Percentiles rank a stretch among this genome's conserved stretches.
These are phyloP conservation scores for Notothenia rossii DNA, from an alignment of 2,113 vertebrate genomes.

Conservation along the genomic window DNA sequence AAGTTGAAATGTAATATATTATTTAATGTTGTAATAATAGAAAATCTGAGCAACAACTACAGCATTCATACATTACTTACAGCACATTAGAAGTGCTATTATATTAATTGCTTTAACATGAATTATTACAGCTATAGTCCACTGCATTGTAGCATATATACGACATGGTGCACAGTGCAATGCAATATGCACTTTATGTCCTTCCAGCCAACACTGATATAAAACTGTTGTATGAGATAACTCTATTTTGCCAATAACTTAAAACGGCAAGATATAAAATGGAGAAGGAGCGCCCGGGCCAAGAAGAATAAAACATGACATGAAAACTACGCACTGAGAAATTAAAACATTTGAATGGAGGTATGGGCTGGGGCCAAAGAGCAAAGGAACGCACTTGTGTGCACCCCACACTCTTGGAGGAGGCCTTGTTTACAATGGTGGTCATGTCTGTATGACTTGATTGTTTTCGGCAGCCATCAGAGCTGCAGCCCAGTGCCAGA, in stretches of 20 bases:
- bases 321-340: slow-evolving; percentile 13
- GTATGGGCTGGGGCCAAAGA: slow-evolving; percentile 12
- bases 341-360: slow-evolving; percentile 40
- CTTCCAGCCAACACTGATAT: neutral
- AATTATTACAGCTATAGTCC: slow-evolving; percentile 16
- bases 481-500: slow-evolving; percentile 70
- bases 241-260: slow-evolving; percentile 9
- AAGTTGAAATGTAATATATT: neutral
- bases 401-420: slow-evolving; percentile 43
- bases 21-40: neutral
- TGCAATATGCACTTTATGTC: neutral
- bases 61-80: neutral
- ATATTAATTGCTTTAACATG: slow-evolving; percentile 16
- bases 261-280: slow-evolving; percentile 20
- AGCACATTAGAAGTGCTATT: slow-evolving; percentile 17
- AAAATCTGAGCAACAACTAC: neutral
- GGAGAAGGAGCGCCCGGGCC: neutral
- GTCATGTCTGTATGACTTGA: slow-evolving; percentile 79
- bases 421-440: slow-evolving; percentile 73
- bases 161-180: neutral
- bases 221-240: neutral
- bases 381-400: slow-evolving; percentile 33
- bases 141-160: neutral
- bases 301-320: slow-evolving; percentile 34
- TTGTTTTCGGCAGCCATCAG: slow-evolving; percentile 81